phyloP scores from a whole-genome alignment of 2,797 vertebrate genomes.

The Tympanoctomys barrerae region DNA sequence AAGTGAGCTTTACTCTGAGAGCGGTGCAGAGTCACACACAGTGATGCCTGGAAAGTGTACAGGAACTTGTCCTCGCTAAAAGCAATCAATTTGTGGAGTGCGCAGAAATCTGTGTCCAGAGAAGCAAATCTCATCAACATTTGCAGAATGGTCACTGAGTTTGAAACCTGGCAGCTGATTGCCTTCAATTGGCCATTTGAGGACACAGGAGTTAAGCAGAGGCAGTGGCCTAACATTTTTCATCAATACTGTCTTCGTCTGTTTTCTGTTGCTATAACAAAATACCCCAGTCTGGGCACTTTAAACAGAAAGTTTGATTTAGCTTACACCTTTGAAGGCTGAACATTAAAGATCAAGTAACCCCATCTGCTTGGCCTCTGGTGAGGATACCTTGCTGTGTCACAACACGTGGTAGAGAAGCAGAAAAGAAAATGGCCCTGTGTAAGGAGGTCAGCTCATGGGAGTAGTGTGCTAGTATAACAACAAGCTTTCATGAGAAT shows the following conservation, averaged over 20 bases:
- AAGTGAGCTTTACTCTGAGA: slow-evolving; percentile 37
- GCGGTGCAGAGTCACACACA: background rate
- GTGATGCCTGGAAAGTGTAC: background rate
- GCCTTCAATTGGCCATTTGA: background rate
- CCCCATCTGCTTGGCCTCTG: background rate
- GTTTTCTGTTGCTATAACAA: background rate
- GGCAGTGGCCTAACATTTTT: slow-evolving; percentile 66
- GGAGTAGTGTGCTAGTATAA: background rate
- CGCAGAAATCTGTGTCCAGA: slow-evolving; percentile 37
- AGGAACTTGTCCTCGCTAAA: background rate
- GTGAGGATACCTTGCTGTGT: background rate
- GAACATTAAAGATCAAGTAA: background rate
- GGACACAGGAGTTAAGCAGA: slow-evolving; percentile 66
- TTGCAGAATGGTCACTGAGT: slow-evolving; percentile 58
- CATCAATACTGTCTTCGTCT: slow-evolving; percentile 16
- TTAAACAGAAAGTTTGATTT: background rate
- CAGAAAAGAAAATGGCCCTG: background rate
- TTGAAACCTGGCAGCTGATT: slow-evolving; percentile 10
- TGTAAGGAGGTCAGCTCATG: background rate
- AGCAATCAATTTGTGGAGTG: background rate
- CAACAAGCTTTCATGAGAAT: background rate
- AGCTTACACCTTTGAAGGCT: background rate
- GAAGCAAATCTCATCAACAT: accelerated
- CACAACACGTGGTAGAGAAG: background rate
- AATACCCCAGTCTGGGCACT: background rate